Conservation (phyloP, 2,888 invertebrate genomes). For the Anagyrus pseudococci region DNA sequence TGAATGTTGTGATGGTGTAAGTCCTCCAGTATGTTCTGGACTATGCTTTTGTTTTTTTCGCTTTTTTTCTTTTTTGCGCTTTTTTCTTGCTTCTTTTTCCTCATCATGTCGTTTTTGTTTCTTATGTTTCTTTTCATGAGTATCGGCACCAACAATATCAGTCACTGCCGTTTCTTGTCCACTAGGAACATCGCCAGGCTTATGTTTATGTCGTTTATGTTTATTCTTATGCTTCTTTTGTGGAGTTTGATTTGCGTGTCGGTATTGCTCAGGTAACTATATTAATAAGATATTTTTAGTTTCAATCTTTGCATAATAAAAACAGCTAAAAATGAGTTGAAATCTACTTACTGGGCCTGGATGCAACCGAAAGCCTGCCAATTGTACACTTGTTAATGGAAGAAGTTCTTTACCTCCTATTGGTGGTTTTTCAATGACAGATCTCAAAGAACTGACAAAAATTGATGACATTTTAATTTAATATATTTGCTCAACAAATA, state of each 20-base stretch:
- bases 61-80: constrained; percentile 94
- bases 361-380: constrained; percentile 93
- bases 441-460: constrained; percentile 78
- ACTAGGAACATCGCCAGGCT: constrained; percentile 80
- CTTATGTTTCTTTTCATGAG: constrained; percentile 94
- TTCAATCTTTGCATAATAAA: background rate
- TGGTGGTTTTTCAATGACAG: constrained; percentile 94
- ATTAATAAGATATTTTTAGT: constrained; percentile 44
- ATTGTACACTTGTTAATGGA: constrained; percentile 84
- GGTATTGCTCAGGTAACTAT: constrained; percentile 91
- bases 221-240: constrained; percentile 94
- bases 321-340: constrained; percentile 12
- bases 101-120: constrained; percentile 93
- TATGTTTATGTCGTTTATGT: constrained; percentile 93
- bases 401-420: constrained; percentile 90
- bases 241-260: constrained; percentile 89
- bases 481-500: background rate
- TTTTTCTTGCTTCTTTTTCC: constrained; percentile 86
- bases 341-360: constrained; percentile 79
- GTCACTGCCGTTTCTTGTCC: constrained; percentile 77
- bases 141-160: constrained; percentile 73
- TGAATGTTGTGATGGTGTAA: constrained; percentile 69
- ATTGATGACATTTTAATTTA: constrained; percentile 10
- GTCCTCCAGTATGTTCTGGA: constrained; percentile 80
- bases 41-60: constrained; percentile 94